phyloP scores from a whole-genome alignment of 2,888 invertebrate genomes.

The Caenorhabditis imperialis region DNA sequence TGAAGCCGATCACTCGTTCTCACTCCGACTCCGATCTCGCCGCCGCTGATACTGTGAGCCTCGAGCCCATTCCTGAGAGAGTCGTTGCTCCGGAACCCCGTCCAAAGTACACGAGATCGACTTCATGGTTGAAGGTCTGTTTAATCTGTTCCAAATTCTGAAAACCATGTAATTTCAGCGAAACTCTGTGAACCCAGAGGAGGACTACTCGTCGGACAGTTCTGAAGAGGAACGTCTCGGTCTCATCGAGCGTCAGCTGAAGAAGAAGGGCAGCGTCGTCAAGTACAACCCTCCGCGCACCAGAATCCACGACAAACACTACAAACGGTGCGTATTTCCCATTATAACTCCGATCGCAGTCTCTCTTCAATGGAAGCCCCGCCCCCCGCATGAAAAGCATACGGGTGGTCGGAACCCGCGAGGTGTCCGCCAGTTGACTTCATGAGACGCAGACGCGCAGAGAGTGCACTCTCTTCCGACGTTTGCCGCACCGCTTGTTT shows the following conservation, averaged over 20 bases:
- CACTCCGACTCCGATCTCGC: constrained; percentile 44
- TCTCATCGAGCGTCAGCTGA: constrained; percentile 53
- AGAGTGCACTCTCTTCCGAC: too few species aligned
- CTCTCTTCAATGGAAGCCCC: not conserved
- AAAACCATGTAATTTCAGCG: constrained; percentile 21
- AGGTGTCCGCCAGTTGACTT: constrained; percentile 6
- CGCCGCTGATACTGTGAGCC: constrained; percentile 20
- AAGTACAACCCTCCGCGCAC: constrained; percentile 58
- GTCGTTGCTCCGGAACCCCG: not conserved
- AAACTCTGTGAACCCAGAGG: constrained; percentile 32
- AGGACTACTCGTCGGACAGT: constrained; percentile 36
- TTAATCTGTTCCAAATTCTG: constrained; percentile 2
- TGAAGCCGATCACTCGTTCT: not conserved
- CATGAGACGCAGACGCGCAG: constrained; percentile 4
- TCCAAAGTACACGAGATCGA: constrained; percentile 29
- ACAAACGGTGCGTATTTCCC: constrained; percentile 38
- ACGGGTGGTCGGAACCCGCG: constrained; percentile 19
- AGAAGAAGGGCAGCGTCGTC: constrained; percentile 52
- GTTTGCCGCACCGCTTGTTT: too few species aligned
- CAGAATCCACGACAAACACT: constrained; percentile 51
- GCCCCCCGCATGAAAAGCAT: constrained; percentile 5
- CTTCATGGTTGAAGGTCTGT: constrained; percentile 33
- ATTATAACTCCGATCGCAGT: too few species aligned
- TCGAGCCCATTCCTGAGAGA: not conserved
- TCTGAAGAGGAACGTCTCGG: constrained; percentile 52